Evolutionary conservation across 2,888 invertebrate genomes (phyloP), one percentile per base, ranked within the genome.

Genomic region (Diachrysia chrysitis): DNA sequence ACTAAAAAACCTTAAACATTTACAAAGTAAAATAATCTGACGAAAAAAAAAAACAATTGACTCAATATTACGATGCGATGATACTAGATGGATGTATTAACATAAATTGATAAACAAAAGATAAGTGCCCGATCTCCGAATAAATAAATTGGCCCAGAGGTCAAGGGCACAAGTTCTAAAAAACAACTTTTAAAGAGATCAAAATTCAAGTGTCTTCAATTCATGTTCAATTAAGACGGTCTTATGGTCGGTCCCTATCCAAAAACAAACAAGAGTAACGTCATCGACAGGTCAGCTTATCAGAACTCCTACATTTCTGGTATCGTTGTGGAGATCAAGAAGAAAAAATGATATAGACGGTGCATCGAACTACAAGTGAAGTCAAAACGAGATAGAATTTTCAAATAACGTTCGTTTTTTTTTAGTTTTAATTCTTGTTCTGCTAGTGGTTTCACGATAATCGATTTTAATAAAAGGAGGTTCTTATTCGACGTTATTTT

Each of bases 251-350:
- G 10, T 21, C 17, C 21, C 29, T 56, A 46, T 29, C 57, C n/a
- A 17, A 58, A 25, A 42, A n/a, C 17, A 32, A 60, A 16, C 6
- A 73, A 61, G 63, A 48, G 32, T 7, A 10, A 14, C 62, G 71
- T 65, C 59, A 71, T 57, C n/a, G 64, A 51, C 71, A n/a, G n/a
- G n/a, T n/a, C 58, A 21, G n/a, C 6, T 37, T 58, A 42, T 56
- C 53, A 71, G 58, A 56, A 71, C 5, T 2, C 25, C 25, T 54
- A 59, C 62, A 62, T 75, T 57, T 35, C 51, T 21, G 56, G 32
- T 55, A 21, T 17, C 16, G 17, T 16, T 1, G 14, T 42, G 25
- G 37, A 14, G n/a, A n/a, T n/a, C n/a, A 14, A 14, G 14, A 14
- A 14, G 16, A 14, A 16, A 4, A 12, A 12, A 35, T 2, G 9